Evolutionary conservation across 2,888 invertebrate genomes (phyloP).

Genomic region (Hermaeophaga mercurialis): DNA sequence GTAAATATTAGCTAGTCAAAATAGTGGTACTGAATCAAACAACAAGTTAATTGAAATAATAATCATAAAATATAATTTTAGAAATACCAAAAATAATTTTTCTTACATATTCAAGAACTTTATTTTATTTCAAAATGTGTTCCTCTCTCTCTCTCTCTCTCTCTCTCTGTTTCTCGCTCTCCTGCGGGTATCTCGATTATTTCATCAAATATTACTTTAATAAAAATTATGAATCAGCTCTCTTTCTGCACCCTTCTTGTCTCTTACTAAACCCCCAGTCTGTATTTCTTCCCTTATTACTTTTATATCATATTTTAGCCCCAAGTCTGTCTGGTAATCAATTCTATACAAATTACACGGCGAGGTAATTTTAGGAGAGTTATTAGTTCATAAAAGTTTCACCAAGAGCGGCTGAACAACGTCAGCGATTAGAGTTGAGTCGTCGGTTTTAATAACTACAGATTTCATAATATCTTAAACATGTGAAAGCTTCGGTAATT

Average conservation of each 20-base stretch:
- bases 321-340: slow-evolving; percentile 21
- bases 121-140: too few species aligned
- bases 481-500: slow-evolving; percentile 24
- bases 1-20: too few species aligned
- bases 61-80: too few species aligned
- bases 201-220: too few species aligned
- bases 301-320: slow-evolving; percentile 29
- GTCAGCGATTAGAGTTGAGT: slow-evolving; percentile 20
- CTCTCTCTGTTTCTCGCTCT: too few species aligned
- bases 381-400: slow-evolving; percentile 29
- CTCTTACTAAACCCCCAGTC: slow-evolving; percentile 4
- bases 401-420: slow-evolving; percentile 19
- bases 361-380: slow-evolving; percentile 28
- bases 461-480: slow-evolving; percentile 21
- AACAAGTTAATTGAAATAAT: too few species aligned
- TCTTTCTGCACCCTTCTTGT: background rate
- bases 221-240: slow-evolving; percentile 14
- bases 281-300: slow-evolving; percentile 27
- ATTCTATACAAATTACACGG: slow-evolving; percentile 28
- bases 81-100: too few species aligned
- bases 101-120: too few species aligned
- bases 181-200: too few species aligned
- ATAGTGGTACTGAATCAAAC: too few species aligned
- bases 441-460: slow-evolving; percentile 21
- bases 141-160: too few species aligned